Evolutionary conservation across 2,797 vertebrate species (phyloP), one percentile per base, ranked within the genome.

Genomic region (Amblyopsis hoosieri): DNA sequence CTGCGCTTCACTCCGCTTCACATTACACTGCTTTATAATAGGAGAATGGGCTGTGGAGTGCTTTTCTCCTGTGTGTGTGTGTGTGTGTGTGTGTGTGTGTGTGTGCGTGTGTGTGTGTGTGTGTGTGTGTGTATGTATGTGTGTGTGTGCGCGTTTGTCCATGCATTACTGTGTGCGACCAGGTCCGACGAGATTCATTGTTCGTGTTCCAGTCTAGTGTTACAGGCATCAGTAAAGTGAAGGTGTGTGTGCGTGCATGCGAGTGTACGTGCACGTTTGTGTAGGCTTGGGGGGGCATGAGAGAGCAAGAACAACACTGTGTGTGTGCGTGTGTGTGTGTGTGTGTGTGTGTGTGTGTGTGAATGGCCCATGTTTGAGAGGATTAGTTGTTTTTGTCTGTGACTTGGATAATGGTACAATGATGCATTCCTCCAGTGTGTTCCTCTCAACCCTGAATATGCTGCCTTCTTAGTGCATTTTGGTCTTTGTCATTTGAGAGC

Each of bases 361-460:
- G 75, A 77, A 78, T 37, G 48, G 57, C 61, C 3, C 1, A 45
- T 51, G 49, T 59, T n/a, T 42, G 57, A 72, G 62, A 66, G 66
- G 83, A 84, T 89, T 86, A 80, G 69, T 53, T 52, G 66, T 69
- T 79, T 81, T 87, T 90, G 80, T 86, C 14, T 62, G 57, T 31
- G 55, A 49, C 64, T 48, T 14, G 55, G 54, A 59, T 66, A 76
- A 60, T 82, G 74, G 64, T 84, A 69, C 69, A 81, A 75, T 74
- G 75, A 84, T 74, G 66, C 69, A 88, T 89, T 89, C 79, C 83
- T 84, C 54, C 76, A 23, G 23, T 23, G 23, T 23, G 23, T 48
- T 17, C 84, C 54, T 67, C 77, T 88, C 83, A 87, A 83, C 68
- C 61, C 50, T 10, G 7, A n/a, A 19, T 52, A 47, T 33, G 67